Conservation (phyloP, 2,113 vertebrate genomes). For the Propithecus coquereli region DNA sequence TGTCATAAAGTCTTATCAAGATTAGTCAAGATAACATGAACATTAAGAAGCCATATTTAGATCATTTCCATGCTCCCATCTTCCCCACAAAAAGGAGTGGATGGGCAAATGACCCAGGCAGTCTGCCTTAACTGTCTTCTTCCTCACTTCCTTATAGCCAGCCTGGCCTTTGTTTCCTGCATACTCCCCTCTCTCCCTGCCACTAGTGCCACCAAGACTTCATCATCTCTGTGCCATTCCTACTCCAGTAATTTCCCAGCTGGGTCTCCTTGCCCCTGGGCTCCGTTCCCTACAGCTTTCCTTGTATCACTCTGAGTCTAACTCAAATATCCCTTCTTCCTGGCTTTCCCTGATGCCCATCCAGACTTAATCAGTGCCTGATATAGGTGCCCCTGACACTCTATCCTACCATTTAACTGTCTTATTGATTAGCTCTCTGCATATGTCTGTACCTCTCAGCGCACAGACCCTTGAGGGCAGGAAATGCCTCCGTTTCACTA, state of each 20-base stretch:
- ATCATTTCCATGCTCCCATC: neutral
- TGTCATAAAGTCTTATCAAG: conserved; percentile 61
- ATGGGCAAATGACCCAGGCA: neutral
- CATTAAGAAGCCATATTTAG: conserved; percentile 45
- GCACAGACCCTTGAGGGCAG: neutral
- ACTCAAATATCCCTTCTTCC: conserved; percentile 4
- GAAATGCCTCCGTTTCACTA: neutral
- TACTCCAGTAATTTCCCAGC: neutral
- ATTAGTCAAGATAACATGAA: conserved; percentile 47
- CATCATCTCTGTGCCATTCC: neutral
- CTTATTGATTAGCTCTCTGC: neutral
- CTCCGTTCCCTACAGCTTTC: neutral
- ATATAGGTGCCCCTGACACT: neutral
- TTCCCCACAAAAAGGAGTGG: neutral
- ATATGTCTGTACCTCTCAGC: neutral
- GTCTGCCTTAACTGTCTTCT: neutral
- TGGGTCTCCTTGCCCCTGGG: neutral
- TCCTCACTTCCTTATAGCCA: neutral
- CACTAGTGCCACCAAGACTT: neutral
- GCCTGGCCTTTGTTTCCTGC: neutral
- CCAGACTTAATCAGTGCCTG: neutral
- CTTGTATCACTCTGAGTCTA: neutral
- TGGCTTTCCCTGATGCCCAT: neutral
- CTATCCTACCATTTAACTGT: neutral
- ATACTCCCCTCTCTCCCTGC: neutral